These are phyloP conservation scores for Turnix velox DNA, from an alignment of 2,113 vertebrate species.

Conservation along the genomic window DNA sequence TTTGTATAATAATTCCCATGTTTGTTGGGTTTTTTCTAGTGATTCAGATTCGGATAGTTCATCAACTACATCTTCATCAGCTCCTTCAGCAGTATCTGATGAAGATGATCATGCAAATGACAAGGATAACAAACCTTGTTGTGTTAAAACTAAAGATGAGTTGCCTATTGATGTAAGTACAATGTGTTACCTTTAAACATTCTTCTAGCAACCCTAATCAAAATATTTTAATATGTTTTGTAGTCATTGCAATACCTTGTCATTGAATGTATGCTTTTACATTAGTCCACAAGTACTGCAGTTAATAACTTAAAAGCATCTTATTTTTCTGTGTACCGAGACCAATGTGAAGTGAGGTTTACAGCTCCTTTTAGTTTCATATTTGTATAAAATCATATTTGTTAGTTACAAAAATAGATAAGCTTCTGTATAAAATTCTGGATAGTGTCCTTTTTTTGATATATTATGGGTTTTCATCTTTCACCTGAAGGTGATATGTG, in stretches of 20 bases:
- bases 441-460: not conserved
- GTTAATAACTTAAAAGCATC: not conserved
- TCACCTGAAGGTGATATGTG: not conserved
- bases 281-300: not conserved
- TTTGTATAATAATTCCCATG: not conserved
- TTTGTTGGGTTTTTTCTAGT: constrained; percentile 53
- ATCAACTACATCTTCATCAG: not conserved
- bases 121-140: constrained; percentile 49
- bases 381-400: not conserved
- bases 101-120: constrained; percentile 59
- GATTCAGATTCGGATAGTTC: constrained; percentile 74
- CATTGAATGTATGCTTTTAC: not conserved
- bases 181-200: not conserved
- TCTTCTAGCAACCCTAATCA: not conserved
- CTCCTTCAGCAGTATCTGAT: constrained; percentile 56
- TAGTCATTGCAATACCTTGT: not conserved
- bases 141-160: constrained; percentile 71
- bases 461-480: not conserved
- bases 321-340: not conserved
- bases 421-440: not conserved
- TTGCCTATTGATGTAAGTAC: constrained; percentile 72
- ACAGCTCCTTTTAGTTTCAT: not conserved
- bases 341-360: not conserved
- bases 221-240: not conserved
- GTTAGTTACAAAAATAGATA: not conserved